A percentile compares a stretch with the other conserved stretches of the same genome.
phyloP scores from a whole-genome alignment of 2,797 vertebrate genomes.

The Anomalospiza imberbis region DNA sequence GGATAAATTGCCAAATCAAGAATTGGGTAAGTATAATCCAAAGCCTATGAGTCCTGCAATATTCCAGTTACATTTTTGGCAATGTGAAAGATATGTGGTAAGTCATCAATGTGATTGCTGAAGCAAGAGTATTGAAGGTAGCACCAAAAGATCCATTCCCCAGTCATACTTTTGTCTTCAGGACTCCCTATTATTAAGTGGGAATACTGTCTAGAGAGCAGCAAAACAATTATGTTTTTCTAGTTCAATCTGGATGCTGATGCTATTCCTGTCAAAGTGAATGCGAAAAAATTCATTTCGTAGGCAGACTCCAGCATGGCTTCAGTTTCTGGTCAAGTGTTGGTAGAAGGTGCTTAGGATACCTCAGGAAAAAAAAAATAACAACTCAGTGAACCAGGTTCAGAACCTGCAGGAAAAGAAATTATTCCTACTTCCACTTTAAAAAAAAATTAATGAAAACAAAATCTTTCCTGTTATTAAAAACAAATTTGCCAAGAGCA shows the following conservation, averaged over 20 bases:
- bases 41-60: background rate
- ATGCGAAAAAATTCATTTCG: background rate
- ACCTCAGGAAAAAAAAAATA: background rate
- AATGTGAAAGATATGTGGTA: background rate
- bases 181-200: background rate
- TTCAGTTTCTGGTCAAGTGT: background rate
- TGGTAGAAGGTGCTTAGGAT: background rate
- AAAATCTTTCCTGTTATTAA: constrained; percentile 38
- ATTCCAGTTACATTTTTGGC: background rate
- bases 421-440: background rate
- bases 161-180: background rate
- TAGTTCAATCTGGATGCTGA: background rate
- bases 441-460: constrained; percentile 1
- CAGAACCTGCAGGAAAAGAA: background rate
- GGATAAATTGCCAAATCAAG: constrained; percentile 25
- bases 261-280: background rate
- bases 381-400: background rate
- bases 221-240: background rate
- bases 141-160: background rate
- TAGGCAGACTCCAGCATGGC: background rate
- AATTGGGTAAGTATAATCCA: background rate
- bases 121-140: background rate
- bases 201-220: background rate
- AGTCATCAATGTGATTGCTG: background rate
- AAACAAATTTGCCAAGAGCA: constrained; percentile 23